These are phyloP conservation scores for Sebastes matsubarae DNA, from an alignment of 2,797 vertebrate genomes.

Conservation along the genomic window DNA sequence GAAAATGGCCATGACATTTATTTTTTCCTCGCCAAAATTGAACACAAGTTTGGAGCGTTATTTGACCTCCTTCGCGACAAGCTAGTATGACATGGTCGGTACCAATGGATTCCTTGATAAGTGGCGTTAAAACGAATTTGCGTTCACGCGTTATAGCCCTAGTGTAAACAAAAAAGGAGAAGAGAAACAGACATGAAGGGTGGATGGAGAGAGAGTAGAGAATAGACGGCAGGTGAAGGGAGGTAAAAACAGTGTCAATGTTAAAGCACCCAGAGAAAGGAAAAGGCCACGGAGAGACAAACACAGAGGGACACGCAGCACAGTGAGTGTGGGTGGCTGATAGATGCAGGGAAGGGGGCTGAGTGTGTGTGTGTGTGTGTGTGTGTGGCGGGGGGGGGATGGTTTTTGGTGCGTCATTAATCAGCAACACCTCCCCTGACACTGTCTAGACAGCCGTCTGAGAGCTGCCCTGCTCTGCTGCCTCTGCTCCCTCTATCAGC, in stretches of 20 bases:
- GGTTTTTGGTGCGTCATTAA: constrained; percentile 82
- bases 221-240: neutral
- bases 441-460: constrained; percentile 86
- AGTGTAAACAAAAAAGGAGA: constrained; percentile 20
- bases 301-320: constrained; percentile 47
- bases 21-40: no score
- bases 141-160: no score
- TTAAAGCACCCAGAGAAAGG: constrained; percentile 39
- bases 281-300: constrained; percentile 52
- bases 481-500: constrained; percentile 68
- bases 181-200: neutral
- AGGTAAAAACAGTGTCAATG: constrained; percentile 15
- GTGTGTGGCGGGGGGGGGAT: constrained; percentile 24
- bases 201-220: neutral
- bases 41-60: no score
- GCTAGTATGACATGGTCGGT: no score
- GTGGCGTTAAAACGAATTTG: no score
- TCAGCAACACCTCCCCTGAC: constrained; percentile 83
- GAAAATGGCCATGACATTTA: no score
- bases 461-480: constrained; percentile 77
- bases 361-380: constrained; percentile 8
- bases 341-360: constrained; percentile 46
- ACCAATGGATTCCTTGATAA: no score
- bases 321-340: constrained; percentile 66
- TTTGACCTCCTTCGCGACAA: no score